A percentile compares a stretch with the other conserved stretches of the same genome.
These are phyloP conservation scores for Sussaba pulchella DNA, from an alignment of 2,888 invertebrate species.

Conservation along the genomic window DNA sequence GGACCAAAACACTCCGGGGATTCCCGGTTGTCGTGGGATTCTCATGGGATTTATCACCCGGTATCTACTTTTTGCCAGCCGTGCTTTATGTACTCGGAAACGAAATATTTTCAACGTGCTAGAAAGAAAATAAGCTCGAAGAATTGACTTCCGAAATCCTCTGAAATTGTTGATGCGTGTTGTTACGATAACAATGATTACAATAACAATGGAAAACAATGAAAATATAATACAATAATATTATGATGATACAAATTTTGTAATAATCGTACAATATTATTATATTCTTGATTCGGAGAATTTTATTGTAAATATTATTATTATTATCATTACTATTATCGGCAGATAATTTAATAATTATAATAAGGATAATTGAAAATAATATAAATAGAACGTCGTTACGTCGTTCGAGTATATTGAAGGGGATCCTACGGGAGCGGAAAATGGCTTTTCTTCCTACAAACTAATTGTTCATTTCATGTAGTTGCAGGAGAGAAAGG, in stretches of 20 bases:
- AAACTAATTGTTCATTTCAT: neutral
- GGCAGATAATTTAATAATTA: too few relatives aligned
- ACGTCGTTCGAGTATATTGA: neutral
- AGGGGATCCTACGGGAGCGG: too few relatives aligned
- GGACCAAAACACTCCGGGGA: slow-evolving; percentile 71
- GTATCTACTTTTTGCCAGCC: slow-evolving; percentile 72
- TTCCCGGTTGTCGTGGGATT: slow-evolving; percentile 68
- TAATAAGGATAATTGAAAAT: too few relatives aligned
- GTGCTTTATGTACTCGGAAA: slow-evolving; percentile 22
- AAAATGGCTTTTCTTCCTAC: neutral
- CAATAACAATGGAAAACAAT: too few relatives aligned
- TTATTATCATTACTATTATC: too few relatives aligned
- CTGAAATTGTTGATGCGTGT: neutral
- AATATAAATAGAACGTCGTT: neutral
- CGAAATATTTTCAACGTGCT: slow-evolving; percentile 20
- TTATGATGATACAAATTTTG: neutral
- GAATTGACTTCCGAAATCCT: neutral
- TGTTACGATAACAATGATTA: too few relatives aligned
- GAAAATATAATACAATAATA: too few relatives aligned
- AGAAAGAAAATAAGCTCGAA: neutral
- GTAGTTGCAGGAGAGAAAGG: neutral
- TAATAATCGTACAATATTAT: neutral
- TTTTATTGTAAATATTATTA: too few relatives aligned
- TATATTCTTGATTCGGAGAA: neutral
- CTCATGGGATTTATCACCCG: slow-evolving; percentile 79